Evolutionary conservation across 2,888 invertebrate species (phyloP).

Genomic region (Linnaemya vulpina): DNA sequence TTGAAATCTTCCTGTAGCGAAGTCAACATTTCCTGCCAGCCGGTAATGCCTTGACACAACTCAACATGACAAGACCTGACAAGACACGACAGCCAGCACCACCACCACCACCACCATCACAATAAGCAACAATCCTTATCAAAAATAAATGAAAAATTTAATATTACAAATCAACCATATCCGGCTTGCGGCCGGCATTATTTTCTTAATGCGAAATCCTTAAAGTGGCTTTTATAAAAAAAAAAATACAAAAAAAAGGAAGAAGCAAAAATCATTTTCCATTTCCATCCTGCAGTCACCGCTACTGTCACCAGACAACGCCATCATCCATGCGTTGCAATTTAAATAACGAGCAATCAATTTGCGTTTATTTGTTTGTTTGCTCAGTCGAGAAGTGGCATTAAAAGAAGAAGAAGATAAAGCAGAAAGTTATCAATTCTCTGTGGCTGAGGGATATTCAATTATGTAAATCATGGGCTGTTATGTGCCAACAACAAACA

Average conservation of each 20-base stretch:
- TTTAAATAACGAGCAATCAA: conserved; percentile 46
- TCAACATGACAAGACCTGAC: background rate
- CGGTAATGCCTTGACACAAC: background rate
- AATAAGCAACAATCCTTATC: background rate
- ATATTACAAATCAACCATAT: conserved; percentile 62
- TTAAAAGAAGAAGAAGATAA: background rate
- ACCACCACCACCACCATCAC: background rate
- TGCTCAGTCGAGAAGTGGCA: background rate
- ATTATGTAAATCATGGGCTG: background rate
- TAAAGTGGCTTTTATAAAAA: background rate
- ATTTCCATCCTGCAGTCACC: background rate
- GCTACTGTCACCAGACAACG: background rate
- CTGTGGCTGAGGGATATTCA: background rate
- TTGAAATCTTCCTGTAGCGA: background rate
- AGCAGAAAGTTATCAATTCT: background rate
- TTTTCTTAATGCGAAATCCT: conserved; percentile 1
- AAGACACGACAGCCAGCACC: background rate
- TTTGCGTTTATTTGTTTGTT: conserved; percentile 6
- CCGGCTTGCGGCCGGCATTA: conserved; percentile 33
- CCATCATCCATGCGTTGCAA: background rate
- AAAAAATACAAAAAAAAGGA: background rate
- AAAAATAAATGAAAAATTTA: conserved; percentile 25
- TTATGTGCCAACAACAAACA: background rate
- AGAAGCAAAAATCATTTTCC: conserved; percentile 9
- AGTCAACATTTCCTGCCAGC: background rate